phyloP scores from a whole-genome alignment of 2,797 vertebrate species.

The Helarctos malayanus region DNA sequence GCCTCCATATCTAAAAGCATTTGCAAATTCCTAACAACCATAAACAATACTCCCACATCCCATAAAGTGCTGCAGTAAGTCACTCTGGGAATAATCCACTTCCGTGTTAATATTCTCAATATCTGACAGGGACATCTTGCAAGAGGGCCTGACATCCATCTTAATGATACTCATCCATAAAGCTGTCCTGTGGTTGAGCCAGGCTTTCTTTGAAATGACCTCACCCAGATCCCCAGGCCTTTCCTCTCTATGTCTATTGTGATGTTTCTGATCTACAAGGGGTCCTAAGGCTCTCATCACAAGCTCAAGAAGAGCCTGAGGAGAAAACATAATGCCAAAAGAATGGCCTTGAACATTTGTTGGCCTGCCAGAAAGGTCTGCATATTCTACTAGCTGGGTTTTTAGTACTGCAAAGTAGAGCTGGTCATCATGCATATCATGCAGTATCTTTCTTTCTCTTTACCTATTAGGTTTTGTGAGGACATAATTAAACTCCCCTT shows the following conservation, averaged over 20 bases:
- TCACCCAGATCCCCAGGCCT: neutral
- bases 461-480: neutral
- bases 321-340: neutral
- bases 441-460: neutral
- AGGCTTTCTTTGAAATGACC: neutral
- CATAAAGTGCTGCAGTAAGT: conserved; percentile 6
- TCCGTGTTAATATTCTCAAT: neutral
- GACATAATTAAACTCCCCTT: neutral
- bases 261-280: conserved; percentile 46
- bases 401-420: neutral
- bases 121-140: neutral
- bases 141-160: neutral
- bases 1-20: conserved; percentile 42
- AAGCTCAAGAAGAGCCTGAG: neutral
- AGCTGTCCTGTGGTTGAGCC: neutral
- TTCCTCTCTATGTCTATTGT: neutral
- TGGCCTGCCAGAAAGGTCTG: neutral
- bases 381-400: neutral
- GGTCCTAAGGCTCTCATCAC: conserved; percentile 17
- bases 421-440: neutral
- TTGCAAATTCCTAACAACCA: conserved; percentile 49
- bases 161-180: neutral
- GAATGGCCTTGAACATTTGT: neutral
- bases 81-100: conserved; percentile 31
- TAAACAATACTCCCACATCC: conserved; percentile 19